phyloP scores from a whole-genome alignment of 2,888 invertebrate species.

The Pemphredon lugubris region DNA sequence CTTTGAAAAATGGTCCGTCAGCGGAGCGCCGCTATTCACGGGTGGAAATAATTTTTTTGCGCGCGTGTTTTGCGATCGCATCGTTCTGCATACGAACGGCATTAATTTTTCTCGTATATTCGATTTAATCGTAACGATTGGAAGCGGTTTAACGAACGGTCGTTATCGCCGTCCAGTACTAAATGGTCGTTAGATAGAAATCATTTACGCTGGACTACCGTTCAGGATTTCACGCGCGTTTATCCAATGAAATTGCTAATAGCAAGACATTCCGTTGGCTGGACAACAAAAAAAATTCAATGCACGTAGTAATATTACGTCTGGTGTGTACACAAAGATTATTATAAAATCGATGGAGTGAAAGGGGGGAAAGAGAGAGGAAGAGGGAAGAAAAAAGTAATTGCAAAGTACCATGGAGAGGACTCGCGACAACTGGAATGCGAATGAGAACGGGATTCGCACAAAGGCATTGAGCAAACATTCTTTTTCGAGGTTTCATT shows the following conservation, averaged over 20 bases:
- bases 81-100: no score
- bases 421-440: conserved; percentile 56
- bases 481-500: conserved; percentile 65
- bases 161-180: background rate
- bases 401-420: conserved; percentile 41
- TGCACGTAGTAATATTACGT: background rate
- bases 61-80: background rate
- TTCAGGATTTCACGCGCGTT: no score
- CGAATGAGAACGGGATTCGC: conserved; percentile 60
- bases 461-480: conserved; percentile 64
- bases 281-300: no score
- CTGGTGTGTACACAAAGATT: conserved; percentile 17
- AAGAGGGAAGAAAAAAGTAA: conserved; percentile 34
- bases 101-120: background rate
- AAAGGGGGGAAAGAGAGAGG: background rate
- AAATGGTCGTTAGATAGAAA: no score
- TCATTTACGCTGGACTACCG: no score
- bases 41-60: background rate
- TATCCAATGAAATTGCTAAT: no score
- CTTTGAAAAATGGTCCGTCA: background rate
- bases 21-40: background rate
- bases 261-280: background rate
- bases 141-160: no score
- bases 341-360: conserved; percentile 40
- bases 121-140: background rate